Evolutionary conservation across 2,113 vertebrate genomes (phyloP), one percentile per base, ranked within the genome.

Genomic region (Rattus rattus): DNA sequence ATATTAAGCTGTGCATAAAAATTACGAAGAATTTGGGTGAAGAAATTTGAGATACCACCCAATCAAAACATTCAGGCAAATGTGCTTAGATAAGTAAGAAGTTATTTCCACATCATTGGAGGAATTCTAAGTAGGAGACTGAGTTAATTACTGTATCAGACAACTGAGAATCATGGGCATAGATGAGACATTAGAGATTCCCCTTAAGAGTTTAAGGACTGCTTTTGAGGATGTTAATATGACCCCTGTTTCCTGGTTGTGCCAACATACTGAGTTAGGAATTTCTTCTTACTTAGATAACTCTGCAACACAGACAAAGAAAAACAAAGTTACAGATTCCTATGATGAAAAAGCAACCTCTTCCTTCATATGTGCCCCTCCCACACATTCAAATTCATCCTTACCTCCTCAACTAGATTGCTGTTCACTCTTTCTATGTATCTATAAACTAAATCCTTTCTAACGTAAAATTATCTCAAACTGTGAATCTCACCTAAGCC

Each of bases 131-230:
- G 56, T 73, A 9, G 3, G 43, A 87, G 0, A 39, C 19, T 47
- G 14, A 76, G 9, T 2, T 81, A 52, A 24, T 36, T 54, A 33
- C 52, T 70, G 52, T 20, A 65, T 2, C 10, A 13, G 5, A 12
- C 16, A 56, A 3, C 5, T 61, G 30, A 6, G 17, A 2, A 0
- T 86, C 36, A 83, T 1, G 22, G 4, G 1, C 52, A 1, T 17
- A 24, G 49, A 61, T 43, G 2, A 11, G 11, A 47, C 19, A 47
- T 90, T 92, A 83, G 22, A 94, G 49, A 67, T 77, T 0, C 2
- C 11, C 7, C 7, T 84, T 5, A 30, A 92, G 54, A 19, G 16
- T 14, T 30, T 47, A 33, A 47, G n/a, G 30, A 65, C 4, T 36
- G 14, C 5, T 47, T 63, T 39, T 80, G 28, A 70, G 36, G 30